Evolutionary conservation across 2,888 invertebrate genomes (phyloP), one percentile per base, ranked within the genome.

Genomic region (Drosophila suboccidentalis): DNA sequence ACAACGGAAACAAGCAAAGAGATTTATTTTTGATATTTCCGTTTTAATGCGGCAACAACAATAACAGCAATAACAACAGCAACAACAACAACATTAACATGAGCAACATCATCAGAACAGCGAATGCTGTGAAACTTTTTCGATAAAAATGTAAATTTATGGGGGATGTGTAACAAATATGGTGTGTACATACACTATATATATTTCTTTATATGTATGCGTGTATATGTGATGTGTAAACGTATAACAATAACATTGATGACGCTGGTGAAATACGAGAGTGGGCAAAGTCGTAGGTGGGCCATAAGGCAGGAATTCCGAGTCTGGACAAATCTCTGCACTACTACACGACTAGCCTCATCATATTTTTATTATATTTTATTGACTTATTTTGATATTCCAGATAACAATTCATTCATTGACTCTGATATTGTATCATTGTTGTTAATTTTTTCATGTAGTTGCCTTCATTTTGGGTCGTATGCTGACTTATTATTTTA

Each of bases 111-210:
- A 53, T 50, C 73, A 70, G 70, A 63, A 54, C 62, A 55, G 59
- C 58, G 50, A 68, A 59, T 39, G 58, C 62, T 71, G 51, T 60
- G 60, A 87, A 88, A 89, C 78, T 89, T 89, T 89, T 89, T 89
- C 88, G 86, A 89, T 89, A 89, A 89, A 89, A 89, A 89, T 89
- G 89, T 89, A 89, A 89, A 89, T 89, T 89, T 89, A 87, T 86
- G 81, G 86, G 78, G 78, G 79, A 80, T 87, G 81, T 85, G 77
- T 80, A 80, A 85, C 83, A 85, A 85, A 87, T 83, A 86, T 83
- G 72, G 66, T 76, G 19, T 19, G 38, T 43, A 10, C 53, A 15
- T 44, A 15, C 13, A 34, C 10, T 26, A 39, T 13, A 29, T 32
- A 47, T 4, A 15, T 29, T 29, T 26, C 43, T 29, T 17, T 11